Percentiles rank a stretch among this genome's conserved stretches.
Conservation (phyloP, 2,797 vertebrate genomes). For the Staurois parvus region DNA sequence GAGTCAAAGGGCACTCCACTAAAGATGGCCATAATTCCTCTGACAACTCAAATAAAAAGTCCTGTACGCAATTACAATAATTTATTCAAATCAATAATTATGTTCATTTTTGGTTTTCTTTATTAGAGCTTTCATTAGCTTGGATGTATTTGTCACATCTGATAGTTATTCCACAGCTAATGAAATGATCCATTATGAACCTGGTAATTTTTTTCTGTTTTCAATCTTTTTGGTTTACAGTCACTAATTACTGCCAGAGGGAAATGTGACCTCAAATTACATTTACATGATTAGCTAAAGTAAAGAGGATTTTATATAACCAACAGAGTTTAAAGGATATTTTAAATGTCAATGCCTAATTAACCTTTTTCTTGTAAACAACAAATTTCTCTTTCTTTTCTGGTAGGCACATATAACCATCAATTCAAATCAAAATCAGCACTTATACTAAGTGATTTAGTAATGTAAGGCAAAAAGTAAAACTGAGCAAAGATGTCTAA, state of each 20-base stretch:
- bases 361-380: conserved; percentile 59
- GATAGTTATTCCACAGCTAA: conserved; percentile 40
- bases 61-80: conserved; percentile 9
- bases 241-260: conserved; percentile 50
- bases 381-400: conserved; percentile 23
- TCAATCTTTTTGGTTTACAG: conserved; percentile 33
- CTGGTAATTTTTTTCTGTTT: conserved; percentile 32
- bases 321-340: conserved; percentile 53
- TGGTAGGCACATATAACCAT: conserved; percentile 7
- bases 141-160: conserved; percentile 22
- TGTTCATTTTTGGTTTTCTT: conserved; percentile 1
- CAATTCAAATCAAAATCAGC: conserved; percentile 17
- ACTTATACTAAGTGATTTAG: background rate
- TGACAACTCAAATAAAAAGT: background rate
- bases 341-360: conserved; percentile 56
- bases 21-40: background rate
- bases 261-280: conserved; percentile 56
- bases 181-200: conserved; percentile 39
- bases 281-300: conserved; percentile 59
- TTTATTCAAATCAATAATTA: background rate
- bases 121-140: conserved; percentile 24
- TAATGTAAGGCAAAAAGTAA: background rate
- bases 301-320: conserved; percentile 48
- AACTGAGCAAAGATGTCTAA: background rate
- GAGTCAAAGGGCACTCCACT: no score